phyloP scores from a whole-genome alignment of 2,888 invertebrate species.

The Mesoligia furuncula region DNA sequence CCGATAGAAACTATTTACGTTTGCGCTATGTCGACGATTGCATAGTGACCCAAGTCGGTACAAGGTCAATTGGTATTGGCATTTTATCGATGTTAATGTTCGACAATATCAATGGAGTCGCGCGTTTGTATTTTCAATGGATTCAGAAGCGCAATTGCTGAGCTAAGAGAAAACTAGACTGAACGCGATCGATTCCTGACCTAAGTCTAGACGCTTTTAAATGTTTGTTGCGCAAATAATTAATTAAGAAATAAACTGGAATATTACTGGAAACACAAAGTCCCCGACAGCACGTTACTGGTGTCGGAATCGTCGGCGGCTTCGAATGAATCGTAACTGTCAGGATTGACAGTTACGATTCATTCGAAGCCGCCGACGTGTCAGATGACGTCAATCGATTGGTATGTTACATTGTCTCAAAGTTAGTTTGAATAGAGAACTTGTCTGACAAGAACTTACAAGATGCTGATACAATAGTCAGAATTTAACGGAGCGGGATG shows the following conservation, averaged over 20 bases:
- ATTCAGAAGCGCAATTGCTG: conserved; percentile 7
- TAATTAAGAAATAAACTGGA: background rate
- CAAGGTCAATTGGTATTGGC: conserved; percentile 52
- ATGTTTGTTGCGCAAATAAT: conserved; percentile 7
- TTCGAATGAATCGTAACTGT: no score
- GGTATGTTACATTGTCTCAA: conserved; percentile 14
- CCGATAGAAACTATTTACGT: conserved; percentile 25
- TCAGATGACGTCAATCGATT: conserved; percentile 35
- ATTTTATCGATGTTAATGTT: conserved; percentile 43
- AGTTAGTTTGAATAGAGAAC: conserved; percentile 7
- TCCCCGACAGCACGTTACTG: conserved; percentile 2
- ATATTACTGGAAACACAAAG: conserved; percentile 23
- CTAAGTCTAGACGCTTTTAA: conserved; percentile 21
- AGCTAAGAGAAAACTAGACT: background rate
- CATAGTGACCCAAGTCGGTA: conserved; percentile 24
- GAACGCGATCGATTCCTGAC: conserved; percentile 17
- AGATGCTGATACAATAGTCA: conserved; percentile 9
- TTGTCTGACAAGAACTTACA: conserved; percentile 22
- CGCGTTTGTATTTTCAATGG: conserved; percentile 16
- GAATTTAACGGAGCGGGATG: background rate
- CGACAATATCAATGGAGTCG: conserved; percentile 7
- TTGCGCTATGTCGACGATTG: conserved; percentile 21
- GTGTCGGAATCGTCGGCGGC: no score
- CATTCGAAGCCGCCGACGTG: conserved; percentile 10
- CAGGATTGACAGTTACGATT: conserved; percentile 18